Base-by-base conservation (phyloP, 2,888 invertebrate genomes). In the Thera obeliscata region DNA sequence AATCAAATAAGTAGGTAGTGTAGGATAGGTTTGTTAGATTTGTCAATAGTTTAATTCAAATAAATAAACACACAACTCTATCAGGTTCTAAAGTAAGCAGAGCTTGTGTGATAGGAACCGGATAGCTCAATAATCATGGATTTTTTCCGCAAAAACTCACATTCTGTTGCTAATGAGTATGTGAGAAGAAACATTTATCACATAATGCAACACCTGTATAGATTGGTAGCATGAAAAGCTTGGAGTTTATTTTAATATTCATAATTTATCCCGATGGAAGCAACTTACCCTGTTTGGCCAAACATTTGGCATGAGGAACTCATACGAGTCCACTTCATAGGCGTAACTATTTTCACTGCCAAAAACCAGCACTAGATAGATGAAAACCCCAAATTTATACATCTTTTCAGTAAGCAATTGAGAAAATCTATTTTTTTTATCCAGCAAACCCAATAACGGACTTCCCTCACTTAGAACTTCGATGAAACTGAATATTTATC, bases 291-390 rank as follows among this genome's bases (percentile, higher is more conserved):
- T 95, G 81, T 96, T 94, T 38, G 97, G 97, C 81, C 94, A 95
- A 62, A 97, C 97, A 89, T 96, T 95, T 70, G 97, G 97, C 97
- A 98, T 98, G 35, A 96, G 90, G 77, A 98, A 94, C 66, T 96
- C 94, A 83, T 96, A 97, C 70, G 94, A 86, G 75, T 93, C 89
- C 61, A 90, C 80, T 82, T 92, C 91, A 66, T 83, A 71, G 3
- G 86, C 80, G 48, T 76, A 75, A 59, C 76, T 78, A 63, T 76
- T 69, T 74, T 79, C 76, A 70, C 73, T 64, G 58, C 75, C 81
- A 67, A 78, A 65, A n/a, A 72, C 67, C 49, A 86, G 66, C 69
- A 80, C 72, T 58, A 81, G 71, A 61, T 84, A 75, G 60, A 84
- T 57, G 9, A 73, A 71, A 70, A 84, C 66, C 70, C 76, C 49